Conservation (phyloP, 2,888 invertebrate genomes). For the Drosophila hamatofila region DNA sequence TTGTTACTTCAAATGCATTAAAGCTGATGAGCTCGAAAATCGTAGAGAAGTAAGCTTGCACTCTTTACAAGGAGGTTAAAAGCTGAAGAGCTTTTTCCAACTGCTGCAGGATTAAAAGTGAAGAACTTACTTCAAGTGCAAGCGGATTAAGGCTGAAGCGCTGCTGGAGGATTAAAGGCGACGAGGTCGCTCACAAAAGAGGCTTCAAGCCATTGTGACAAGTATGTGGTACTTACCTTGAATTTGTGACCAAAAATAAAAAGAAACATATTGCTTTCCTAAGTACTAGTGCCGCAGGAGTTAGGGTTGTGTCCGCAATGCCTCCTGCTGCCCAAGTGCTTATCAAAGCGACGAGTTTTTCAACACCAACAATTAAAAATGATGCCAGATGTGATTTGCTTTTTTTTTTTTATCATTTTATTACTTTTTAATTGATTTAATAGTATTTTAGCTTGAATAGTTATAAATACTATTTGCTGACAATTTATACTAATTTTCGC, state of each 20-base stretch:
- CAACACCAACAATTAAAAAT: conserved; percentile 51
- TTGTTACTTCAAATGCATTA: background rate
- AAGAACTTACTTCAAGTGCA: conserved; percentile 1
- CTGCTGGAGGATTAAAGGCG: background rate
- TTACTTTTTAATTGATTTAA: conserved; percentile 61
- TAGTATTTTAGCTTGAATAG: conserved; percentile 69
- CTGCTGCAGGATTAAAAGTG: background rate
- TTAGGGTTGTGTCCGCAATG: conserved; percentile 81
- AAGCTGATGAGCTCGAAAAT: background rate
- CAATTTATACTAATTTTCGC: conserved; percentile 79
- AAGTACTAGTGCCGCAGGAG: conserved; percentile 86
- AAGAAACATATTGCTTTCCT: conserved; percentile 83
- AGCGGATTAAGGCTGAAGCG: background rate
- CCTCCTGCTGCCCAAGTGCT: conserved; percentile 86
- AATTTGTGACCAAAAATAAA: background rate
- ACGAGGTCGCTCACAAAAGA: background rate
- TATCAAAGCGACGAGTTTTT: conserved; percentile 86
- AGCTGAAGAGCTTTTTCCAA: conserved; percentile 3
- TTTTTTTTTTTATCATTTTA: conserved; percentile 38
- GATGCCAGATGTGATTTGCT: background rate
- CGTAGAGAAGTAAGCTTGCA: background rate
- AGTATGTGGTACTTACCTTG: conserved; percentile 17
- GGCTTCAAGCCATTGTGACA: background rate
- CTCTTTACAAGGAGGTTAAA: conserved; percentile 2
- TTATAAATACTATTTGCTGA: conserved; percentile 74